Conservation (phyloP, 2,113 vertebrate genomes). For the Macroglossus sobrinus region DNA sequence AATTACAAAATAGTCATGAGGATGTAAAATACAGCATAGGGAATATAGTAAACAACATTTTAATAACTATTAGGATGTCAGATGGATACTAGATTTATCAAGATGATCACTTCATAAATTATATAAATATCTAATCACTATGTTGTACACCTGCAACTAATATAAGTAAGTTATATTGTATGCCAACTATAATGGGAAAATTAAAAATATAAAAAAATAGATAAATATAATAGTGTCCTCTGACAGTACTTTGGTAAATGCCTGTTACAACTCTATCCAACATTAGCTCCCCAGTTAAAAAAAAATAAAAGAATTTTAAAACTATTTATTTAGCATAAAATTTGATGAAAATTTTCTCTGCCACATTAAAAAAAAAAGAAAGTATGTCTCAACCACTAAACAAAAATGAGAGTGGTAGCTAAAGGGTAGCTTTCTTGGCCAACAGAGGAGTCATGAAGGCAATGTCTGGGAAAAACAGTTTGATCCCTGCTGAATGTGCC, state of each 20-base stretch:
- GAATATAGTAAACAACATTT: no score
- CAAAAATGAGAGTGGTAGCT: slow-evolving; percentile 26
- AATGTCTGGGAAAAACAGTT: background rate
- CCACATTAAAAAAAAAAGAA: slow-evolving; percentile 48
- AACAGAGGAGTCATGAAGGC: slow-evolving; percentile 22
- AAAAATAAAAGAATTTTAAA: background rate
- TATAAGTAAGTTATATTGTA: no score
- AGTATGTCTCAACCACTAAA: slow-evolving; percentile 10
- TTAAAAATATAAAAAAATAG: no score
- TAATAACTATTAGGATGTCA: no score
- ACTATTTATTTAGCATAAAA: slow-evolving; percentile 19
- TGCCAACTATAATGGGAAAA: no score
- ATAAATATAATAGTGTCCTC: background rate
- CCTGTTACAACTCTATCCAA: background rate
- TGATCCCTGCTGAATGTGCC: background rate
- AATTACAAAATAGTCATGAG: no score
- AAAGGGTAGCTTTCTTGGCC: background rate
- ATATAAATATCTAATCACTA: no score
- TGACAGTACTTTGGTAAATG: background rate
- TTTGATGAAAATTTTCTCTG: background rate
- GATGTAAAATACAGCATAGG: no score
- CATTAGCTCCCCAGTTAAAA: background rate
- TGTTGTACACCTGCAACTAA: no score
- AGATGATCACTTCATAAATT: no score
- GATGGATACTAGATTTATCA: no score